Evolutionary conservation across 2,113 vertebrate genomes (phyloP).

Genomic region (Dermatemys mawii): DNA sequence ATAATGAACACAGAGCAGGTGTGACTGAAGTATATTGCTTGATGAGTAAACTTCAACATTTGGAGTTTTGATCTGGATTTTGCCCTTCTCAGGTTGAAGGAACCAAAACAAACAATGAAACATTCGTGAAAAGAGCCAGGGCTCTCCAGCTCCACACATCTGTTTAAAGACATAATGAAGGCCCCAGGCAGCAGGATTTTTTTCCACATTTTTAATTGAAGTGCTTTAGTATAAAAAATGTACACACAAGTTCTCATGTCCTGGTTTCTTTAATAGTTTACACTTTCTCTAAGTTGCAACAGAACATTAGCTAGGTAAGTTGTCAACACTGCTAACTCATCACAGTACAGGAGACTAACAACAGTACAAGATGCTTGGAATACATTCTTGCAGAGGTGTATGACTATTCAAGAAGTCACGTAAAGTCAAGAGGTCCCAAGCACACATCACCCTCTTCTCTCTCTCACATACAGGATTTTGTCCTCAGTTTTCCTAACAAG

Average conservation of each 20-base stretch:
- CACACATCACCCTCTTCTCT: not conserved
- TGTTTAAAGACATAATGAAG: not conserved
- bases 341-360: conserved; percentile 79
- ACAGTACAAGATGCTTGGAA: conserved; percentile 70
- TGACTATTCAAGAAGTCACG: conserved; percentile 53
- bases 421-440: conserved; percentile 21
- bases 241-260: conserved; percentile 71
- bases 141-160: not conserved
- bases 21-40: not conserved
- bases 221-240: conserved; percentile 55
- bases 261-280: conserved; percentile 73
- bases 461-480: not conserved
- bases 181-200: not conserved
- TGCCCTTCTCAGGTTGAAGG: not conserved
- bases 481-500: conserved; percentile 31
- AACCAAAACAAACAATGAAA: not conserved
- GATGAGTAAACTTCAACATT: not conserved
- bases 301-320: conserved; percentile 73
- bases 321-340: conserved; percentile 79
- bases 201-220: conserved; percentile 54
- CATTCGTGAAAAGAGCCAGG: not conserved
- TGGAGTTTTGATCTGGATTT: not conserved
- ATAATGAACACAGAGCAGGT: not conserved
- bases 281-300: conserved; percentile 76
- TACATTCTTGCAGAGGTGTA: conserved; percentile 65